Conservation (phyloP, 2,888 invertebrate species). For the Aromia moschata region DNA sequence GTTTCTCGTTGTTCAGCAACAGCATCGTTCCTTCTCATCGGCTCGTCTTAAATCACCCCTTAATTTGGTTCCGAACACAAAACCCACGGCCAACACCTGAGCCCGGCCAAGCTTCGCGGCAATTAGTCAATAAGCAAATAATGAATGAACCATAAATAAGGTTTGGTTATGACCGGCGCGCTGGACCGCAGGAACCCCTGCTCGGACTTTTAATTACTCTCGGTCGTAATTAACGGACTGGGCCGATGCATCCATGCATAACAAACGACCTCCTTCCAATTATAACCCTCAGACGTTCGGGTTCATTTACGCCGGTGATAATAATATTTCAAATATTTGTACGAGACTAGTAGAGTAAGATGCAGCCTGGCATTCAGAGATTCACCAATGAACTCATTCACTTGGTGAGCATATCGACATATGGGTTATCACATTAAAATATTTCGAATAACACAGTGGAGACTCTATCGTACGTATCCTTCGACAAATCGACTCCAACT, state of each 20-base stretch:
- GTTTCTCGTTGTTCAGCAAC: too few relatives aligned
- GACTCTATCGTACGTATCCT: too few relatives aligned
- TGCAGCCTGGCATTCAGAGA: too few relatives aligned
- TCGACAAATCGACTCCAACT: too few relatives aligned
- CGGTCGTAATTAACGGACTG: conserved; percentile 40
- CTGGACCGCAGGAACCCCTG: conserved; percentile 16
- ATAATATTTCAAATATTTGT: conserved; percentile 62
- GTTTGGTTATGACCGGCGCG: conserved; percentile 21
- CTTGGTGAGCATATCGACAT: too few relatives aligned
- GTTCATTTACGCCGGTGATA: conserved; percentile 60
- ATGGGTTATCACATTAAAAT: too few relatives aligned
- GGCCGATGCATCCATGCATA: conserved; percentile 57
- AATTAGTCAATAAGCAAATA: conserved; percentile 62
- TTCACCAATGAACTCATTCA: too few relatives aligned
- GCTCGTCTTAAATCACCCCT: too few relatives aligned
- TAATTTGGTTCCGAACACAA: too few relatives aligned
- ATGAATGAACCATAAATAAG: conserved; percentile 60
- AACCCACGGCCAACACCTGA: not conserved
- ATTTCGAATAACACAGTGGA: too few relatives aligned
- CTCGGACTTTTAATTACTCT: conserved; percentile 35
- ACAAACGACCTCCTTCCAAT: conserved; percentile 61
- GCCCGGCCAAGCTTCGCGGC: conserved; percentile 39
- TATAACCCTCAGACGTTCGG: conserved; percentile 57
- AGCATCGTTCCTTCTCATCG: too few relatives aligned
- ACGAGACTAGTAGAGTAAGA: too few relatives aligned